phyloP scores from a whole-genome alignment of 2,113 vertebrate species.

The Dissostichus mawsoni region DNA sequence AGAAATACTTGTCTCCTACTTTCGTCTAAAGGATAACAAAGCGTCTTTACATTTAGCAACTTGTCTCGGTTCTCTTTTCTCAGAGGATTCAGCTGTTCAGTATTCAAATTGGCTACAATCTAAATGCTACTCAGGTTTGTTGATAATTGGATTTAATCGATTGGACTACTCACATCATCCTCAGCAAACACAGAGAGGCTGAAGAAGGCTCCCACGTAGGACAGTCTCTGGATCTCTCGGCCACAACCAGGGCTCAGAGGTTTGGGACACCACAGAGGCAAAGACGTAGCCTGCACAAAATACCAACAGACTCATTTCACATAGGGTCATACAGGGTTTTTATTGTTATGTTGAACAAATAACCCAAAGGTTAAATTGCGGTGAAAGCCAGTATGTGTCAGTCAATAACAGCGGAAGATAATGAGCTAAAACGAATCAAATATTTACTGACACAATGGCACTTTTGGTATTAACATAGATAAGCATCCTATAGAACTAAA shows the following conservation, averaged over 20 bases:
- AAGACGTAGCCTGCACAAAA: conserved; percentile 86
- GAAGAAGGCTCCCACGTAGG: conserved; percentile 94
- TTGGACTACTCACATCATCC: conserved; percentile 92
- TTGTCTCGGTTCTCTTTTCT: neutral
- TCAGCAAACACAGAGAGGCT: conserved; percentile 98
- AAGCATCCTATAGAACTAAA: neutral
- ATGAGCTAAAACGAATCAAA: neutral
- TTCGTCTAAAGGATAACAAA: conserved; percentile 84
- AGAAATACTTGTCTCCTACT: conserved; percentile 99
- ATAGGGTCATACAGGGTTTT: neutral
- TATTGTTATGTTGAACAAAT: neutral
- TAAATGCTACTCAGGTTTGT: neutral
- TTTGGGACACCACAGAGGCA: conserved; percentile 95
- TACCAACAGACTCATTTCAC: conserved; percentile 11
- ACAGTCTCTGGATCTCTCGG: conserved; percentile 95
- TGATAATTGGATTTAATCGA: neutral
- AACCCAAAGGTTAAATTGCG: neutral
- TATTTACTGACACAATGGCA: neutral
- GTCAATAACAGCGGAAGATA: neutral
- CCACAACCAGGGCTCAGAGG: conserved; percentile 93
- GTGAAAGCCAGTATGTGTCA: neutral
- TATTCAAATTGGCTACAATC: neutral
- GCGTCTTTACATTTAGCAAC: neutral
- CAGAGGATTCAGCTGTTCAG: neutral
- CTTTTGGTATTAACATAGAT: neutral